A percentile compares a stretch with the other conserved stretches of the same genome.
phyloP scores from a whole-genome alignment of 2,113 vertebrate species.

The Semnornis frantzii region DNA sequence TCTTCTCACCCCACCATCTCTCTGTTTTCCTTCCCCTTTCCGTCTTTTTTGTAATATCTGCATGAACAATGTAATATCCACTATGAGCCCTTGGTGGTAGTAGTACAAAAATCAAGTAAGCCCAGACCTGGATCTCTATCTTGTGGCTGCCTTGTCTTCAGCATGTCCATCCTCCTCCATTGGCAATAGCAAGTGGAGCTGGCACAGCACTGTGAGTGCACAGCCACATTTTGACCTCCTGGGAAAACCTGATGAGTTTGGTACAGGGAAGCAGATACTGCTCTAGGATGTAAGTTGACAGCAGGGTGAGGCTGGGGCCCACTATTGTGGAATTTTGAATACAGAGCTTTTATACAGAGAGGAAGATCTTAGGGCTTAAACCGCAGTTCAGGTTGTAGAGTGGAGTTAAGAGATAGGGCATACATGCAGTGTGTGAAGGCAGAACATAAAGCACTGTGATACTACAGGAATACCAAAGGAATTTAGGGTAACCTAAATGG shows the following conservation, averaged over 20 bases:
- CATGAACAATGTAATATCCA: neutral
- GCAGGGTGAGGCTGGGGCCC: neutral
- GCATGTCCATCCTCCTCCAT: neutral
- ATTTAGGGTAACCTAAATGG: neutral
- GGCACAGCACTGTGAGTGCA: rapidly evolving
- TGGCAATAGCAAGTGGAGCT: neutral
- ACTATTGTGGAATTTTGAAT: neutral
- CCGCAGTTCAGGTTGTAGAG: neutral
- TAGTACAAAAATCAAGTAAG: too few species aligned
- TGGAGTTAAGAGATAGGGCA: neutral
- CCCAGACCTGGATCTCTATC: neutral
- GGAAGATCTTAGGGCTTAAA: neutral
- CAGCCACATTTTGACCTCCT: neutral
- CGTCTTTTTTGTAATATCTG: neutral
- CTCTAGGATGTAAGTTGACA: neutral
- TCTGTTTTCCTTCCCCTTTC: neutral
- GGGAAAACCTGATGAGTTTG: neutral
- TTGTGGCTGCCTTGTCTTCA: neutral
- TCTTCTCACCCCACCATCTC: neutral
- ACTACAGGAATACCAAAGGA: neutral
- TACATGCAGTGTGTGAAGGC: neutral
- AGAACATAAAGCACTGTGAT: neutral
- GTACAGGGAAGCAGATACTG: neutral
- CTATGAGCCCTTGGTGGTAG: neutral
- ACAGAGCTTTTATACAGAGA: neutral